Evolutionary conservation across 2,113 vertebrate genomes (phyloP), one percentile per base, ranked within the genome.

Genomic region (Thunnus maccoyii): DNA sequence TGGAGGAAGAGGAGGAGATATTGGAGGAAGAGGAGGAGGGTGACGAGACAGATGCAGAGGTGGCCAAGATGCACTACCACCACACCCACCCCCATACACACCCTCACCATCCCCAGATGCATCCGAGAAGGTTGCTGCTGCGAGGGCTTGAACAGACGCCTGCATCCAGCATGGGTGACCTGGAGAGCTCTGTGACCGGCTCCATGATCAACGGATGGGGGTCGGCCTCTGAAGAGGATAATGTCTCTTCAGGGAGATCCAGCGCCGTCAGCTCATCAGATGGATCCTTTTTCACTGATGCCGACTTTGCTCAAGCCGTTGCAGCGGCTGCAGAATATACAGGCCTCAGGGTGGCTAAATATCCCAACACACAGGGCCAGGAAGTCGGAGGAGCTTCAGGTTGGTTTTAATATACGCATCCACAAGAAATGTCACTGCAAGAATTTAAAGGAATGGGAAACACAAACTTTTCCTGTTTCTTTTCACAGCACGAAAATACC

Each of bases 131-230:
- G 93, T 96, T 98, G 69, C 93, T 97, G 57, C 85, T 99, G 68
- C 96, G 97, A 15, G 97, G 97, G 70, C 96, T 99, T 0, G 98
- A 99, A 90, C 98, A 99, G 93, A 99, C 98, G 0, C 98, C 98
- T 0, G 98, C 98, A 5, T 99, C 98, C 83, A 99, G 98, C 27
- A 95, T 98, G 2, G 98, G 98, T 3, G 98, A 99, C 94, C 90
- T 99, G 76, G 98, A 99, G 93, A 99, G 98, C 91, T 99, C 98
- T 0, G 97, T 99, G 65, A 99, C 98, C 0, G 98, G 98, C n/a
- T 99, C 98, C 84, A 99, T 99, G 98, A 99, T 99, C 93, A 99
- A 99, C 10, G 98, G 98, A 83, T 99, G 98, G 98, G 98, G 98
- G 55, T 99, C 98, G 0, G 98, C 98, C 48, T 99, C 98, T 0